Base-by-base conservation (phyloP, 2,888 invertebrate species). In the Gisinianus flammeolus region DNA sequence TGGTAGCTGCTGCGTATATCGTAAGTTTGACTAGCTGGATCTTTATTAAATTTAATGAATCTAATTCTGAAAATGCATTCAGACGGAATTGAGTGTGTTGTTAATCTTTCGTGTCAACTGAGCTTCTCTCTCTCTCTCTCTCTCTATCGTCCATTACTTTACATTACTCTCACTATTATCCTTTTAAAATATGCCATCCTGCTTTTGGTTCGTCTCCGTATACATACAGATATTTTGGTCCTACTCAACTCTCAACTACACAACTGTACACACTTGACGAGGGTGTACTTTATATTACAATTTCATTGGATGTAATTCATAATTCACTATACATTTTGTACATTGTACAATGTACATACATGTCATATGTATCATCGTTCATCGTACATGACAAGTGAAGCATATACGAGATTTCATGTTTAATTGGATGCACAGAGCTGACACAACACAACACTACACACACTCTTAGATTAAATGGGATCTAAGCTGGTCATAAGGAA, bases 31-130 rank as follows among this genome's bases (percentile, higher is more conserved):
- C 6, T 54, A n/a, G 12, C 35, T 44, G 73, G 19, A 35, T 64
- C 64, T 74, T 74, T 74, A 74, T 74, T 74, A 74, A 74, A 74
- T 74, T 66, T 44, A 74, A 74, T 66, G 64, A 74, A 62, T 74
- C 66, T 74, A 74, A 74, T 74, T 74, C 64, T 64, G 24, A 66
- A 74, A 74, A 74, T 74, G 64, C 73, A 64, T 74, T 74, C 64
- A 64, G 62, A 24, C 26, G 64, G 73, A 74, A 74, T 8, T 16
- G 33, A 44, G 26, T 52, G 28, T 30, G 62, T 16, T 58, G 62
- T 74, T 74, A 24, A 64, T 64, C 52, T 30, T 28, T 35, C 52
- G 56, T 54, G 56, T 71, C 28, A 30, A 54, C 28, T 54, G 54
- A 24, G 1, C 68, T 35, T n/a, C 22, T 24, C 6, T 8, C n/a